A percentile compares a stretch with the other conserved stretches of the same genome.
These are phyloP conservation scores for Mustela nigripes DNA, from an alignment of 2,113 vertebrate species.

Conservation along the genomic window DNA sequence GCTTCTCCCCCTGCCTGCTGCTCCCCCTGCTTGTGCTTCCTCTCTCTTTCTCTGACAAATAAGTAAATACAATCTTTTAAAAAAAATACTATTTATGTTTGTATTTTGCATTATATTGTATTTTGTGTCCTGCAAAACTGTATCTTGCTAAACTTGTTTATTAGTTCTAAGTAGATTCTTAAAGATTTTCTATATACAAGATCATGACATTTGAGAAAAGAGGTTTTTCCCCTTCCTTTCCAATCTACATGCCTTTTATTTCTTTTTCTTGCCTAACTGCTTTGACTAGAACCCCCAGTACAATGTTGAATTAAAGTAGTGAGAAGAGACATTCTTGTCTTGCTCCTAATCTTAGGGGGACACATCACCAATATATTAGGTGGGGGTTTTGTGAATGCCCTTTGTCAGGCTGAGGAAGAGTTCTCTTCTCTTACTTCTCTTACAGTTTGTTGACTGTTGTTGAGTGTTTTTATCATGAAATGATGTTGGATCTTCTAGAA, in stretches of 20 bases:
- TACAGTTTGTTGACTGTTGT: background rate
- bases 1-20: no score
- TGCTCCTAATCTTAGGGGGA: background rate
- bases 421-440: background rate
- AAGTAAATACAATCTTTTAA: no score
- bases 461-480: background rate
- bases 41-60: no score
- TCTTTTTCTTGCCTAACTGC: background rate
- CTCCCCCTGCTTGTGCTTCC: no score
- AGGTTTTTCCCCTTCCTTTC: constrained; percentile 47
- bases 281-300: background rate
- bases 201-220: background rate
- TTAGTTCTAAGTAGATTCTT: constrained; percentile 39
- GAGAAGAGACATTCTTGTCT: background rate
- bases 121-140: background rate
- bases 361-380: background rate
- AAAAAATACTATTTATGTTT: no score
- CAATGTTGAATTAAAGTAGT: background rate
- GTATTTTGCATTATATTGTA: background rate
- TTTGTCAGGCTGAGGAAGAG: background rate
- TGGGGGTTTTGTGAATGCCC: background rate
- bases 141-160: background rate
- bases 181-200: background rate
- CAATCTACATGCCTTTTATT: background rate
- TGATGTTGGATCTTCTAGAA: background rate